Evolutionary conservation across 2,797 vertebrate genomes (phyloP).

Genomic region (Kryptopterus vitreolus): DNA sequence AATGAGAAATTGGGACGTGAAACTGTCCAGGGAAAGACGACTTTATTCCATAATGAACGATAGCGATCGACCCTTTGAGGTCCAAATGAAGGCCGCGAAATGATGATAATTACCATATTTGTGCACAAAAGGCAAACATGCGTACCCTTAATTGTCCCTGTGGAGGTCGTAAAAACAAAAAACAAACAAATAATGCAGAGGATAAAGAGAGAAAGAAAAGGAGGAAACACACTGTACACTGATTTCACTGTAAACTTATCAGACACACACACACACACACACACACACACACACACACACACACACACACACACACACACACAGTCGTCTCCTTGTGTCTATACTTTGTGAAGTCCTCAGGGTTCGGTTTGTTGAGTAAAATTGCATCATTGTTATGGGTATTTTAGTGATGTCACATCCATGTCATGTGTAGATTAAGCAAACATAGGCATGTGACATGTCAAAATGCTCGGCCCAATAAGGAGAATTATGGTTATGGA

Average conservation of each 20-base stretch:
- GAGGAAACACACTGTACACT: background rate
- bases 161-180: no score
- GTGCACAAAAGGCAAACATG: slow-evolving; percentile 60
- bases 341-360: background rate
- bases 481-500: no score
- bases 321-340: background rate
- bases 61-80: slow-evolving; percentile 77
- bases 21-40: slow-evolving; percentile 61
- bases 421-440: no score
- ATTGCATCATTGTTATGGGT: no score
- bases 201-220: slow-evolving; percentile 23
- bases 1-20: slow-evolving; percentile 74
- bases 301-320: no score
- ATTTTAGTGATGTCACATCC: no score
- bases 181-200: background rate
- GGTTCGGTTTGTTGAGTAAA: no score
- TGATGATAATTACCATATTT: slow-evolving; percentile 81
- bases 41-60: slow-evolving; percentile 65
- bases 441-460: no score
- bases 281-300: no score
- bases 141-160: slow-evolving; percentile 12
- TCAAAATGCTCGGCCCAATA: no score
- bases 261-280: no score
- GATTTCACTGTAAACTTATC: background rate
- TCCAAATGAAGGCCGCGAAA: slow-evolving; percentile 78